Percentiles rank a stretch among this genome's conserved stretches.
Evolutionary conservation across 2,113 vertebrate species (phyloP).

Genomic region (Nothobranchius kuhntae): DNA sequence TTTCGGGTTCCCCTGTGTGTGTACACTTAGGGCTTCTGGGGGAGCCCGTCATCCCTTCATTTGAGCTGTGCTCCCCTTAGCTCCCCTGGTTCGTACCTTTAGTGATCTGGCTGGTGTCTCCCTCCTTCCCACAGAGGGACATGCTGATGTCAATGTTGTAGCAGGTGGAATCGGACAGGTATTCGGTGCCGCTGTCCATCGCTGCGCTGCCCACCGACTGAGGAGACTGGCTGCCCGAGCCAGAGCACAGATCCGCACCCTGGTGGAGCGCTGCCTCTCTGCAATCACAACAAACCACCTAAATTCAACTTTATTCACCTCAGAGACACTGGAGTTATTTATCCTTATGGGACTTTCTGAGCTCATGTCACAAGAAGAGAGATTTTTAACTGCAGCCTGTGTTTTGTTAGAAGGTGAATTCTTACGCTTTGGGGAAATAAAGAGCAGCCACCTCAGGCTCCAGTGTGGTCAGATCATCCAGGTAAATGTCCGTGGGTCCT

Average conservation of each 20-base stretch:
- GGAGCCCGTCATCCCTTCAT: too few species aligned
- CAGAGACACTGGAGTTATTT: background rate
- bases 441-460: slow-evolving; percentile 82
- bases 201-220: slow-evolving; percentile 72
- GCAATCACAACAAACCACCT: slow-evolving; percentile 9
- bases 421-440: slow-evolving; percentile 86
- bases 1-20: too few species aligned
- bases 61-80: too few species aligned
- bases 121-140: slow-evolving; percentile 88
- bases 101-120: slow-evolving; percentile 81
- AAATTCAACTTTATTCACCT: background rate
- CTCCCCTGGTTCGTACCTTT: slow-evolving; percentile 71
- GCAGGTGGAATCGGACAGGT: slow-evolving; percentile 63
- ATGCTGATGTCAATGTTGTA: slow-evolving; percentile 80
- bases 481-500: slow-evolving; percentile 83
- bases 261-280: slow-evolving; percentile 76
- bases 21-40: too few species aligned
- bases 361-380: too few species aligned
- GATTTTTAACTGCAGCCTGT: background rate
- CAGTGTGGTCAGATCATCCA: slow-evolving; percentile 82
- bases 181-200: slow-evolving; percentile 71
- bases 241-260: slow-evolving; percentile 63
- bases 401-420: background rate
- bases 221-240: slow-evolving; percentile 70
- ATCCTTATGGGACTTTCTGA: background rate